Evolutionary conservation across 2,113 vertebrate species (phyloP).

Genomic region (Struthidea cinerea): DNA sequence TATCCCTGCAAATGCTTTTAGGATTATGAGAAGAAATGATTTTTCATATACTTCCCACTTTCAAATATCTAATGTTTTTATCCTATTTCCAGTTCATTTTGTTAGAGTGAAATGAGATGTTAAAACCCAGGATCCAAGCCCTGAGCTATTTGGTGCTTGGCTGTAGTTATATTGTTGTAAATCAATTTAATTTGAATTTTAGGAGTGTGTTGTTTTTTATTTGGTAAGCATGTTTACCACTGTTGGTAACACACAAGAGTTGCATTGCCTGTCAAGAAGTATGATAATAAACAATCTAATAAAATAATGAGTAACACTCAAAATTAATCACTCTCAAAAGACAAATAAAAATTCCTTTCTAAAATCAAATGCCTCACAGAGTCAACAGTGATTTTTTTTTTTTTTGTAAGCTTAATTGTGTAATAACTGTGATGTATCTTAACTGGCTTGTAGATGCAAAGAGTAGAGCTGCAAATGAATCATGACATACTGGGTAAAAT

Average conservation of each 20-base stretch:
- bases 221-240: conserved; percentile 45
- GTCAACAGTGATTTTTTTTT: conserved; percentile 50
- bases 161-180: conserved; percentile 10
- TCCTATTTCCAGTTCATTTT: conserved; percentile 59
- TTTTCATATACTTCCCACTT: conserved; percentile 71
- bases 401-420: conserved; percentile 50
- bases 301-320: conserved; percentile 19
- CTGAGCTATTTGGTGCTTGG: conserved; percentile 25
- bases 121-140: conserved; percentile 23
- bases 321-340: conserved; percentile 18
- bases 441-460: conserved; percentile 64
- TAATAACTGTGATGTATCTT: conserved; percentile 61
- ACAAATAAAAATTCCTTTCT: conserved; percentile 56
- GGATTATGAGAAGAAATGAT: conserved; percentile 73
- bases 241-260: background rate
- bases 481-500: conserved; percentile 24
- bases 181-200: conserved; percentile 30
- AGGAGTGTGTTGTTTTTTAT: background rate
- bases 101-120: conserved; percentile 29
- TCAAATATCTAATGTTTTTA: conserved; percentile 69
- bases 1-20: conserved; percentile 75
- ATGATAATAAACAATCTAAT: conserved; percentile 32
- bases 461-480: conserved; percentile 58
- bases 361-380: conserved; percentile 58
- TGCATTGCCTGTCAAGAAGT: conserved; percentile 51